Evolutionary conservation across 2,797 vertebrate species (phyloP).

Genomic region (Gila robusta): DNA sequence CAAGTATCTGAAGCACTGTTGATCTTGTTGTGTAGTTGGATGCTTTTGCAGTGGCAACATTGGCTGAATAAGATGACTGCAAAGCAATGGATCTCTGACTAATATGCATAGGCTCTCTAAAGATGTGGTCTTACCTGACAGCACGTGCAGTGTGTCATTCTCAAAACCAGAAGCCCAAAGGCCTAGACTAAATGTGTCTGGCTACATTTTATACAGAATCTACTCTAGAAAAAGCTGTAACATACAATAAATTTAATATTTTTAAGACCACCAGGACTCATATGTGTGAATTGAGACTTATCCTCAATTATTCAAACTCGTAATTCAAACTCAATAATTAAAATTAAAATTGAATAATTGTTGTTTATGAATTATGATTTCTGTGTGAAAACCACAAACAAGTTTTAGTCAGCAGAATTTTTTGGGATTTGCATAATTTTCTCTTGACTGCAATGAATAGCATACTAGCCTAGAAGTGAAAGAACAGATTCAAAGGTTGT

Average conservation of each 20-base stretch:
- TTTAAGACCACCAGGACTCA: background rate
- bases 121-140: background rate
- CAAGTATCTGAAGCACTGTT: background rate
- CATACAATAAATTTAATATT: background rate
- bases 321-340: background rate
- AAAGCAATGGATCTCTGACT: background rate
- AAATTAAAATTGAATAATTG: no score
- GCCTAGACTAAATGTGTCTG: background rate
- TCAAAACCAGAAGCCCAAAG: background rate
- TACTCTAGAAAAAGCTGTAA: background rate
- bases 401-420: background rate
- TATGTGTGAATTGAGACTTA: background rate
- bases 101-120: background rate
- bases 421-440: background rate
- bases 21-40: conserved; percentile 7
- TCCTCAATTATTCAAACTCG: background rate
- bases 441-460: background rate
- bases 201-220: background rate
- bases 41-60: background rate
- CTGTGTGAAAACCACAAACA: background rate
- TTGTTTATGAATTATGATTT: background rate
- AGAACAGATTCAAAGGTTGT: background rate
- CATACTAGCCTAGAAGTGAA: background rate
- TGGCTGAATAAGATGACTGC: background rate
- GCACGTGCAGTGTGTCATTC: background rate